Base-by-base conservation (phyloP, 2,113 vertebrate species). In the Trogon melanurus region DNA sequence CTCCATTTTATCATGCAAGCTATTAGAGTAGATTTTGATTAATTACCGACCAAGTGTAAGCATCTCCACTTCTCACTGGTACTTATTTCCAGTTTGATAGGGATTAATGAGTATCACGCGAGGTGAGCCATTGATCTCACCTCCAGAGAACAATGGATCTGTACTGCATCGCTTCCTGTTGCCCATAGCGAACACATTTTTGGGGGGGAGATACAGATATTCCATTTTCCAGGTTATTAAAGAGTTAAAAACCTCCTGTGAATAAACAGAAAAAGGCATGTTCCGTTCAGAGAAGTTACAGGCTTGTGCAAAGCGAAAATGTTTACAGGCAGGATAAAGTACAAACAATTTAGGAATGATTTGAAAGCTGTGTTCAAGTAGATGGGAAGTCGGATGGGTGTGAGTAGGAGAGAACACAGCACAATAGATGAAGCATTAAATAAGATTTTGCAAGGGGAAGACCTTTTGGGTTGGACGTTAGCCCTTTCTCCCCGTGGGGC, bases 391-490 rank as follows among this genome's bases (percentile, higher is more conserved):
- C 19, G 36, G 71, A 67, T 38, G 81, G 70, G 54, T 60, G 36
- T 62, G 85, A 85, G 53, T 26, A 86, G 89, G 85, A 96, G 92
- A 92, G 82, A 79, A 71, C 38, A 27, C 74, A 85, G 85, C 83
- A 16, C 83, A 71, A 25, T 51, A 88, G 93, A 93, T 88, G 88
- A 96, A 94, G 82, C 95, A 91, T 83, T 22, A 93, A 93, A 85
- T 95, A 88, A 93, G 70, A 78, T 92, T 96, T 94, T 85, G 88
- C 89, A 79, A 95, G 93, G 85, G 79, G 85, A 82, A 78, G 85
- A 82, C 89, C 96, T 96, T 96, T 93, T 79, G 72, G 94, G 83
- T 91, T 96, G 96, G 95, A 95, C 91, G 92, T 80, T 34, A 48
- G 83, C 87, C 83, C 79, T 47, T 60, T 32, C 85, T 83, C 91